phyloP scores from a whole-genome alignment of 2,888 invertebrate species.

The Sinelater perroti region DNA sequence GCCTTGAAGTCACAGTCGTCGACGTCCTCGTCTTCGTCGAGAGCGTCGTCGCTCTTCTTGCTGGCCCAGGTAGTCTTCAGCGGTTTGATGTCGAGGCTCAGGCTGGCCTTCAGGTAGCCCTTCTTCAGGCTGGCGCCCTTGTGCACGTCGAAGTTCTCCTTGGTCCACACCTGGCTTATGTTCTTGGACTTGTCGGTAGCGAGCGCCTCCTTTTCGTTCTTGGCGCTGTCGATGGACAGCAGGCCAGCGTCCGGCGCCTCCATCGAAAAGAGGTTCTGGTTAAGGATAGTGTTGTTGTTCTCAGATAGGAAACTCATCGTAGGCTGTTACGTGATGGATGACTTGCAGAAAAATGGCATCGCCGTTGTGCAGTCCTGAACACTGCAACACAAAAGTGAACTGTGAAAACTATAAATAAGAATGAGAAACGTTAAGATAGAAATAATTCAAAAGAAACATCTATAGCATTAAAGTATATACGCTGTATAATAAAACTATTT shows the following conservation, averaged over 20 bases:
- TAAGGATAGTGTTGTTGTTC: conserved; percentile 21
- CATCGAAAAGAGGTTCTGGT: conserved; percentile 18
- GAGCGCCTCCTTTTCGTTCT: conserved; percentile 13
- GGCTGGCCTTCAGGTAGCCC: conserved; percentile 20
- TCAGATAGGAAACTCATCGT: conserved; percentile 31
- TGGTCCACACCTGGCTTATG: conserved; percentile 55
- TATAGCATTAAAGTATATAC: no score
- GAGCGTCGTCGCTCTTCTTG: conserved; percentile 38
- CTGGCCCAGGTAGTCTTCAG: conserved; percentile 41
- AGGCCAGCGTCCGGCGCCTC: conserved; percentile 15
- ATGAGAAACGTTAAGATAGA: no score
- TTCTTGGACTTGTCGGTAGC: conserved; percentile 40
- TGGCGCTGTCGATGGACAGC: conserved; percentile 13
- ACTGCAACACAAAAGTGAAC: conserved; percentile 7
- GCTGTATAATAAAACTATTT: no score
- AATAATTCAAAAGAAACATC: no score
- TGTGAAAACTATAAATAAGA: no score
- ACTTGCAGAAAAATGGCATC: conserved; percentile 10
- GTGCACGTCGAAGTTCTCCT: conserved; percentile 50
- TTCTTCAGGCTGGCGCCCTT: conserved; percentile 31
- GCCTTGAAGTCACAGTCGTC: conserved; percentile 33
- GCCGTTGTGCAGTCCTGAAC: background rate
- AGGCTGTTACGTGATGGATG: conserved; percentile 15
- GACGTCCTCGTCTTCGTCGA: conserved; percentile 36
- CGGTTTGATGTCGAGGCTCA: conserved; percentile 31